Percentiles rank a stretch among this genome's conserved stretches.
Evolutionary conservation across 2,797 vertebrate species (phyloP).

Genomic region (Allobates femoralis): DNA sequence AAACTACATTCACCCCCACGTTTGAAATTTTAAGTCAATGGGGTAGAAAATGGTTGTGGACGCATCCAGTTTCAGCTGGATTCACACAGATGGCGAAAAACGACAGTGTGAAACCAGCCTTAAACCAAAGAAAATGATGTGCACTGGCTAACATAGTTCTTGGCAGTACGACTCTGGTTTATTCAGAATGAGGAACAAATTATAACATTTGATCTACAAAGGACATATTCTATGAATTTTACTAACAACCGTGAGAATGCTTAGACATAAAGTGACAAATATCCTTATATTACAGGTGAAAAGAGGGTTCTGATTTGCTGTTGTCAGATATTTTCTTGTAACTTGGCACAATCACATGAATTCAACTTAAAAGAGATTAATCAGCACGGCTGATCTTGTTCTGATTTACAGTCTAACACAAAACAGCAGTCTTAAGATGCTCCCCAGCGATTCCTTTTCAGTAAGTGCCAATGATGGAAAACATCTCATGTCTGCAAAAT

Average conservation of each 20-base stretch:
- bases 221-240: neutral
- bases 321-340: conserved; percentile 71
- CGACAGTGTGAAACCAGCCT: no score
- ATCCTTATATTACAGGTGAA: conserved; percentile 26
- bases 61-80: no score
- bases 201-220: neutral
- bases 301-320: conserved; percentile 43
- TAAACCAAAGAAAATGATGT: no score
- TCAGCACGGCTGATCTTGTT: conserved; percentile 76
- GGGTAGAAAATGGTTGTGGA: no score
- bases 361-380: conserved; percentile 76
- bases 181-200: neutral
- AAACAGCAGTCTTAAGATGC: conserved; percentile 74
- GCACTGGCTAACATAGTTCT: no score
- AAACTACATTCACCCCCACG: no score
- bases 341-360: conserved; percentile 73
- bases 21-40: no score
- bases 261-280: conserved; percentile 13
- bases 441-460: conserved; percentile 77
- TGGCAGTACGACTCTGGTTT: neutral
- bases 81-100: no score
- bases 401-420: conserved; percentile 78
- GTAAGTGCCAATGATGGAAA: conserved; percentile 80
- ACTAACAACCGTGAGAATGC: neutral
- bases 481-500: conserved; percentile 76